A percentile compares a stretch with the other conserved stretches of the same genome.
Conservation (phyloP, 2,113 vertebrate genomes). For the Terrapene triunguis region DNA sequence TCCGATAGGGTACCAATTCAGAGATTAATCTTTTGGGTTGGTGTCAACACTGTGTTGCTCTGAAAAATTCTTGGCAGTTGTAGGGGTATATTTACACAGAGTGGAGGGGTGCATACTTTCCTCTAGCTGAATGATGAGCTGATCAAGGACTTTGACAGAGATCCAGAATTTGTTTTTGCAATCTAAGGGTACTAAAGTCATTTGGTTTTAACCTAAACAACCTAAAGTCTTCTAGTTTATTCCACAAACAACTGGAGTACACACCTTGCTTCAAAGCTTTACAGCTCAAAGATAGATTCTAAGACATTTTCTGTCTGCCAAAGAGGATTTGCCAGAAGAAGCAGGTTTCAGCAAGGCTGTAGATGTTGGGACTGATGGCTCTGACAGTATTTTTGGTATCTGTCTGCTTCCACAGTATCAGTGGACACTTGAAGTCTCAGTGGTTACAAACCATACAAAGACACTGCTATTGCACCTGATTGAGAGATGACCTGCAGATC, state of each 20-base stretch:
- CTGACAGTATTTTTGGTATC: background rate
- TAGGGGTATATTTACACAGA: background rate
- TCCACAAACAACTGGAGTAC: background rate
- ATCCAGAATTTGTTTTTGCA: background rate
- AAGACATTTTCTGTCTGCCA: background rate
- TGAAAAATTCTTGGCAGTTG: background rate
- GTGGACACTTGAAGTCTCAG: background rate
- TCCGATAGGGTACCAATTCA: background rate
- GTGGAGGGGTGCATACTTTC: background rate
- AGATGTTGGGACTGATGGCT: background rate
- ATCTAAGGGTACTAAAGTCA: background rate
- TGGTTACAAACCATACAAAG: background rate
- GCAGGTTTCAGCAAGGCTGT: background rate
- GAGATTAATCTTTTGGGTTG: background rate
- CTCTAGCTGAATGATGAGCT: background rate
- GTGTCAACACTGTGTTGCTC: background rate
- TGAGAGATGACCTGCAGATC: background rate
- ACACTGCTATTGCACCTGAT: background rate
- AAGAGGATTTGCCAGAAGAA: background rate
- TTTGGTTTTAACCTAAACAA: background rate
- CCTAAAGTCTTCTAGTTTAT: background rate
- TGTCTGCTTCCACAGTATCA: background rate
- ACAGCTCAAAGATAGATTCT: background rate
- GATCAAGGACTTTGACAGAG: background rate
- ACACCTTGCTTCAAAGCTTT: background rate